Conservation (phyloP, 1,140 invertebrate genomes). For the Trachymyrmex septentrionalis region DNA sequence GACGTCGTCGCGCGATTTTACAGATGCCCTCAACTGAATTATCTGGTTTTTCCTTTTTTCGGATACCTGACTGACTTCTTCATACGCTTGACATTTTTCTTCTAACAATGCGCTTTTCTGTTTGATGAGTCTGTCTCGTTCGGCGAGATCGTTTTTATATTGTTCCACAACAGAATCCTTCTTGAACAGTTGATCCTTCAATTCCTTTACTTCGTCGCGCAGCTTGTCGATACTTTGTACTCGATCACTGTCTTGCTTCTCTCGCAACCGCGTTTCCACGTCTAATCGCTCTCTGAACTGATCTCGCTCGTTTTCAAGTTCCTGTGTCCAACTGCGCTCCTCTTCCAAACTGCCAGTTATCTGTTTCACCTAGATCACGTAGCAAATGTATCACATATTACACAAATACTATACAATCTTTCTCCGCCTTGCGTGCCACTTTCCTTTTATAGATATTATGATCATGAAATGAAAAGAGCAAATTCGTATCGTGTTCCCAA, state of each 20-base stretch:
- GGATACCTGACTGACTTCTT: conserved; percentile 78
- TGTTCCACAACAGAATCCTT: conserved; percentile 80
- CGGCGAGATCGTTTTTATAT: conserved; percentile 79
- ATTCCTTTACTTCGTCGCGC: conserved; percentile 79
- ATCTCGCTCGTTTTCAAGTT: conserved; percentile 83
- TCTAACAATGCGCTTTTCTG: conserved; percentile 81
- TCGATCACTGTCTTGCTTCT: conserved; percentile 77
- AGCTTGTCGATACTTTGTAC: conserved; percentile 76
- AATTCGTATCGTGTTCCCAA: not conserved
- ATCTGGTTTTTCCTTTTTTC: conserved; percentile 85
- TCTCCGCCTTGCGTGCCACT: not conserved
- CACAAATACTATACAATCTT: not conserved
- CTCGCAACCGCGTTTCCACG: conserved; percentile 74
- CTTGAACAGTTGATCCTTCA: conserved; percentile 84
- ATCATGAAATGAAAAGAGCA: not conserved
- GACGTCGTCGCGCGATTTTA: conserved; percentile 83
- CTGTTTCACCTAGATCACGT: conserved; percentile 80
- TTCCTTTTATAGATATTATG: not conserved
- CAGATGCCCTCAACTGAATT: conserved; percentile 80
- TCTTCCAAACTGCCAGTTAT: conserved; percentile 81
- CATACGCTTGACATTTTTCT: conserved; percentile 80
- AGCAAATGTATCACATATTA: not conserved
- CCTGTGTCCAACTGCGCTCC: conserved; percentile 82
- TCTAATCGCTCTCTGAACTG: conserved; percentile 80
- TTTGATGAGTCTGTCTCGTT: conserved; percentile 82